phyloP scores from a whole-genome alignment of 2,113 vertebrate genomes.

The Helogale parvula region DNA sequence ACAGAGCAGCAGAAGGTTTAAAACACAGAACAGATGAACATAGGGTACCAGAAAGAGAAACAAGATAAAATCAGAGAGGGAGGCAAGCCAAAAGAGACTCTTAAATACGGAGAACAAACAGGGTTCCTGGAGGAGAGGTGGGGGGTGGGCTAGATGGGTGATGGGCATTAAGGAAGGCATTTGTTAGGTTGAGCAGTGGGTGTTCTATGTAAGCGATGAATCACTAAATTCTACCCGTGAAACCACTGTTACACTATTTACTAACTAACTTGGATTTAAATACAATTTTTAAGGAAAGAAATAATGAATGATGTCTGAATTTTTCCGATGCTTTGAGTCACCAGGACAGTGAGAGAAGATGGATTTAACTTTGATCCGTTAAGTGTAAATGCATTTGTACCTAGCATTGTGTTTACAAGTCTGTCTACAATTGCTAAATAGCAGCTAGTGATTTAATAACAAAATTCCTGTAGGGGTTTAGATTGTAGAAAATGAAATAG shows the following conservation, averaged over 20 bases:
- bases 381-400: background rate
- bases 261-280: background rate
- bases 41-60: too few relatives aligned
- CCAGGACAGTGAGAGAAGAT: background rate
- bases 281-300: background rate
- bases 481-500: background rate
- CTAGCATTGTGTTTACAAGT: background rate
- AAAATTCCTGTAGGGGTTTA: background rate
- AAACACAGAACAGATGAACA: background rate
- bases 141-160: too few relatives aligned
- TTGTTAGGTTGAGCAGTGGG: too few relatives aligned
- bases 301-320: background rate
- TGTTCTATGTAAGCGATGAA: too few relatives aligned
- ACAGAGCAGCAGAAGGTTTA: accelerated
- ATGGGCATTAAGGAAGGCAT: too few relatives aligned
- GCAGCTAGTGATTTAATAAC: background rate
- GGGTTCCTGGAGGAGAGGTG: too few relatives aligned
- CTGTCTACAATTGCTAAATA: background rate
- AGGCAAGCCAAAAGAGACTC: too few relatives aligned
- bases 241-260: too few relatives aligned
- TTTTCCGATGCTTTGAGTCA: background rate
- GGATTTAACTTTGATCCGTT: background rate
- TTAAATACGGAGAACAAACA: too few relatives aligned
- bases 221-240: too few relatives aligned
- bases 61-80: too few relatives aligned